These are phyloP conservation scores for Empis stercorea DNA, from an alignment of 2,888 invertebrate genomes.

Conservation along the genomic window DNA sequence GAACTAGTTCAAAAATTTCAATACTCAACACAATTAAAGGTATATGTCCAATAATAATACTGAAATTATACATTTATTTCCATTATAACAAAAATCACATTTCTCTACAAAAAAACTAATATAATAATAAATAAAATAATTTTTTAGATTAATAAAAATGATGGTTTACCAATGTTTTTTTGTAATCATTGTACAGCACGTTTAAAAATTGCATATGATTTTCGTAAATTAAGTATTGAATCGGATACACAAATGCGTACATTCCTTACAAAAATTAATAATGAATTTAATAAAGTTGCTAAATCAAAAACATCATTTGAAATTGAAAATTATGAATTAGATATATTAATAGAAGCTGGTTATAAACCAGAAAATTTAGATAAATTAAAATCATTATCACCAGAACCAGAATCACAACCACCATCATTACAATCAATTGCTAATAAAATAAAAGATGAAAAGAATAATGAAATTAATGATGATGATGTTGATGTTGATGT, in stretches of 20 bases:
- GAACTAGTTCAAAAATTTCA: conserved; percentile 20
- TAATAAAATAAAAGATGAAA: no score
- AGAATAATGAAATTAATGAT: no score
- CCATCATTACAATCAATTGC: no score
- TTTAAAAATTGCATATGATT: conserved; percentile 21
- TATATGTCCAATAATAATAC: conserved; percentile 6
- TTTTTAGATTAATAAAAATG: conserved; percentile 18
- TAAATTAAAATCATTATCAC: no score
- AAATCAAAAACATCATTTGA: conserved; percentile 6
- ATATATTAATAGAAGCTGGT: conserved; percentile 5
- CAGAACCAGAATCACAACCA: no score
- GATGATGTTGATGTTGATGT: no score
- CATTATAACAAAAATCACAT: not conserved
- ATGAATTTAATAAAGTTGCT: conserved; percentile 18
- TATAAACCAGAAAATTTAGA: no score
- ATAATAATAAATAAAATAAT: no score
- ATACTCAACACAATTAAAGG: conserved; percentile 23
- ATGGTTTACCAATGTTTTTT: conserved; percentile 22
- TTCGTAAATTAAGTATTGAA: conserved; percentile 20
- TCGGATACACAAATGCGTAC: conserved; percentile 22
- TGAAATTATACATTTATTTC: no score
- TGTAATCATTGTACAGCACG: conserved; percentile 22
- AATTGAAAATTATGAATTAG: not conserved
- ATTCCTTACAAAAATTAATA: conserved; percentile 22
- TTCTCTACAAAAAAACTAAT: not conserved